Evolutionary conservation across 2,888 invertebrate genomes (phyloP).

Genomic region (Stenotaenia linearis): DNA sequence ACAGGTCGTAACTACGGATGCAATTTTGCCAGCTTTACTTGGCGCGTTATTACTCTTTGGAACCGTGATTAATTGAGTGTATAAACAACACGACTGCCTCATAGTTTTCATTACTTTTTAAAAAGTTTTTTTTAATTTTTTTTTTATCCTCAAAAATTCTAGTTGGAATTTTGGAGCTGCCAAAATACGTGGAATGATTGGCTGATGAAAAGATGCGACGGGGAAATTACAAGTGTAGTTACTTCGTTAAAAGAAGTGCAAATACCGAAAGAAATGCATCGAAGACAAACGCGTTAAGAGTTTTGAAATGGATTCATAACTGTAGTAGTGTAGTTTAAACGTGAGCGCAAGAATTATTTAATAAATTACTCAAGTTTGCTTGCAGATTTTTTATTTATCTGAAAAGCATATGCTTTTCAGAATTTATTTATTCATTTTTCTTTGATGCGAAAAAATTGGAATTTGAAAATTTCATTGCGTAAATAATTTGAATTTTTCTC

Average conservation of each 20-base stretch:
- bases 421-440: too few species aligned
- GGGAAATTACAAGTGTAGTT: slow-evolving; percentile 21
- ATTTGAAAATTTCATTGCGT: too few species aligned
- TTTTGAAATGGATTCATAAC: background rate
- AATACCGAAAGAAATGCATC: background rate
- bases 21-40: slow-evolving; percentile 12
- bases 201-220: slow-evolving; percentile 7
- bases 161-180: slow-evolving; percentile 5
- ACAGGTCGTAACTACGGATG: slow-evolving; percentile 19
- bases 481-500: too few species aligned
- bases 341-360: too few species aligned
- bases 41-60: slow-evolving; percentile 7
- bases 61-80: background rate
- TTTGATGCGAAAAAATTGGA: too few species aligned
- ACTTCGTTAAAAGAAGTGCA: slow-evolving; percentile 27
- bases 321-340: too few species aligned
- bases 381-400: too few species aligned
- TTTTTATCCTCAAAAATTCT: background rate
- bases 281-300: slow-evolving; percentile 15
- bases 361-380: too few species aligned
- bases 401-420: too few species aligned
- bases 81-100: slow-evolving; percentile 26
- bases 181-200: background rate
- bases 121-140: too few species aligned
- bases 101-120: background rate